phyloP scores from a whole-genome alignment of 2,113 vertebrate genomes.

The Trogon melanurus region DNA sequence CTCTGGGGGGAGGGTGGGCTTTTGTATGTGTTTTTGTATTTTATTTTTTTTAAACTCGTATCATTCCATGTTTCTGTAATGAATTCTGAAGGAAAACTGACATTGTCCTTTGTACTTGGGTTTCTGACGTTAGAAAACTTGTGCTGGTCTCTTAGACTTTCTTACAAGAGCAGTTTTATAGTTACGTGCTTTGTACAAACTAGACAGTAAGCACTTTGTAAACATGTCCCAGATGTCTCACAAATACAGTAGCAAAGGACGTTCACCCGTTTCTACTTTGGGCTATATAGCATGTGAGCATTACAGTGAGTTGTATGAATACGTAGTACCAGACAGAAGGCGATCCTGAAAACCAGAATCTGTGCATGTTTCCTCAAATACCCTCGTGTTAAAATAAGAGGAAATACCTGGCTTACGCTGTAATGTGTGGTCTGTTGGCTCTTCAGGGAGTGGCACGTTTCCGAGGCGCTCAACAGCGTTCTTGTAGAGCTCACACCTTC shows the following conservation, averaged over 20 bases:
- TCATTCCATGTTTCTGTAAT: too few species aligned
- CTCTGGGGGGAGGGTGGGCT: background rate
- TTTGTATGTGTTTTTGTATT: background rate
- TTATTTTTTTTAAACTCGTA: background rate
- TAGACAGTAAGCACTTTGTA: background rate
- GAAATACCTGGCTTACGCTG: background rate
- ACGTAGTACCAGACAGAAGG: background rate
- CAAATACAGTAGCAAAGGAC: background rate
- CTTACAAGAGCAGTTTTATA: background rate
- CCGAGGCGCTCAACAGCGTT: background rate
- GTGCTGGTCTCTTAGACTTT: background rate
- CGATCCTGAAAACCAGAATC: background rate
- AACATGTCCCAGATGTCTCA: background rate
- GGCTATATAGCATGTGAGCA: background rate
- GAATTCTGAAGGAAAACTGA: background rate
- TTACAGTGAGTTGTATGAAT: background rate
- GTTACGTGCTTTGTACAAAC: background rate
- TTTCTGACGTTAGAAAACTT: background rate
- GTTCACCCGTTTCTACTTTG: background rate
- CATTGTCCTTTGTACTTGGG: background rate
- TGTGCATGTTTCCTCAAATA: background rate
- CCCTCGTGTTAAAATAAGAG: background rate
- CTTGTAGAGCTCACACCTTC: background rate
- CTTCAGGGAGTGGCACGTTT: background rate
- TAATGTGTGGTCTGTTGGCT: background rate